Evolutionary conservation across 2,113 vertebrate genomes (phyloP).

Genomic region (Phrynocephalus versicolor): DNA sequence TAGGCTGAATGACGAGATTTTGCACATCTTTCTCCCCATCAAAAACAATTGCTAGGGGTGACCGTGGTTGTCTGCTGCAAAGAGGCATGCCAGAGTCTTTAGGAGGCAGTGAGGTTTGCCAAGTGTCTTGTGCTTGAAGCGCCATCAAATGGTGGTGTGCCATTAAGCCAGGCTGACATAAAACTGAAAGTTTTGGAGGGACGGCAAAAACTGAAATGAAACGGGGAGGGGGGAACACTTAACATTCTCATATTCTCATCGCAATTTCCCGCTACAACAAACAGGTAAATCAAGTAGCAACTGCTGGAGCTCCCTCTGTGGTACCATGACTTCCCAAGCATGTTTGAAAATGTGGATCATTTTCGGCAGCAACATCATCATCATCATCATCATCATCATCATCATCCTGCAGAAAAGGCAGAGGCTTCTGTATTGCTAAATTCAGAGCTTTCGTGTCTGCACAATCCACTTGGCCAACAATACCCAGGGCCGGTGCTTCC

Average conservation of each 20-base stretch:
- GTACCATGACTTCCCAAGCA: not conserved
- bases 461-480: too few species aligned
- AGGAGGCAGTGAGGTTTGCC: slow-evolving; percentile 46
- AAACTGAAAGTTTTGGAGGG: slow-evolving; percentile 5
- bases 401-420: not conserved
- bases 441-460: too few species aligned
- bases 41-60: slow-evolving; percentile 67
- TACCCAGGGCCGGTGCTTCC: too few species aligned
- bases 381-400: too few species aligned
- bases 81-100: slow-evolving; percentile 39
- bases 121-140: slow-evolving; percentile 43
- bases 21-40: slow-evolving; percentile 62
- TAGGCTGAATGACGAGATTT: slow-evolving; percentile 63
- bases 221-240: fast-evolving
- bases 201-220: slow-evolving; percentile 4
- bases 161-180: slow-evolving; percentile 45
- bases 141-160: slow-evolving; percentile 35
- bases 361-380: not conserved
- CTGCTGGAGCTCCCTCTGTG: not conserved
- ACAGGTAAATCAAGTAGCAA: not conserved
- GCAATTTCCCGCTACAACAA: not conserved
- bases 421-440: too few species aligned
- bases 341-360: not conserved
- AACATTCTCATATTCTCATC: slow-evolving; percentile 5
- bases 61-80: slow-evolving; percentile 40